phyloP scores from a whole-genome alignment of 2,113 vertebrate genomes.

The Natator depressus region DNA sequence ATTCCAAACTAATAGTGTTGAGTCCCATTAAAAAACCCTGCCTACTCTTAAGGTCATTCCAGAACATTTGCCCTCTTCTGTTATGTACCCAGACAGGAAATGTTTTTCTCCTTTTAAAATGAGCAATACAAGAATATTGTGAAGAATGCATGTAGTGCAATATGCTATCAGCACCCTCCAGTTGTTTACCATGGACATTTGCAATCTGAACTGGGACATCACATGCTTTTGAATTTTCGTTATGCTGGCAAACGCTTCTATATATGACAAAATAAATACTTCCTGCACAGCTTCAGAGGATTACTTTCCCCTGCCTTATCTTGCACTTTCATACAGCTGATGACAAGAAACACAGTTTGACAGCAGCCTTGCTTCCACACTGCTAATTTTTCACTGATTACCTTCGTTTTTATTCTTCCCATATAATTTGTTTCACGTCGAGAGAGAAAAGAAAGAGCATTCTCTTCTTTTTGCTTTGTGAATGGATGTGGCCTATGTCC shows the following conservation, averaged over 20 bases:
- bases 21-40: conserved; percentile 61
- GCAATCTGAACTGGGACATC: conserved; percentile 52
- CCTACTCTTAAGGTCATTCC: conserved; percentile 70
- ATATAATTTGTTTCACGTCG: background rate
- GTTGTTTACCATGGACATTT: conserved; percentile 74
- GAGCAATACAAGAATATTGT: conserved; percentile 65
- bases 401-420: background rate
- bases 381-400: background rate
- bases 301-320: conserved; percentile 60
- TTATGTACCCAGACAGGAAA: conserved; percentile 79
- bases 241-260: conserved; percentile 24
- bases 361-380: background rate
- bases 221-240: conserved; percentile 53
- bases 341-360: conserved; percentile 50
- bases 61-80: conserved; percentile 66
- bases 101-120: conserved; percentile 77
- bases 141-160: conserved; percentile 40
- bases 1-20: conserved; percentile 56
- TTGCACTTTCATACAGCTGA: conserved; percentile 49
- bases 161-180: conserved; percentile 73
- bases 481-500: conserved; percentile 5
- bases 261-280: conserved; percentile 65
- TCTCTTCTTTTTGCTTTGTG: background rate
- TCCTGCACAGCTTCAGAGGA: conserved; percentile 48
- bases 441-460: background rate